Base-by-base conservation (phyloP, 2,888 invertebrate species). In the Congeria kusceri region DNA sequence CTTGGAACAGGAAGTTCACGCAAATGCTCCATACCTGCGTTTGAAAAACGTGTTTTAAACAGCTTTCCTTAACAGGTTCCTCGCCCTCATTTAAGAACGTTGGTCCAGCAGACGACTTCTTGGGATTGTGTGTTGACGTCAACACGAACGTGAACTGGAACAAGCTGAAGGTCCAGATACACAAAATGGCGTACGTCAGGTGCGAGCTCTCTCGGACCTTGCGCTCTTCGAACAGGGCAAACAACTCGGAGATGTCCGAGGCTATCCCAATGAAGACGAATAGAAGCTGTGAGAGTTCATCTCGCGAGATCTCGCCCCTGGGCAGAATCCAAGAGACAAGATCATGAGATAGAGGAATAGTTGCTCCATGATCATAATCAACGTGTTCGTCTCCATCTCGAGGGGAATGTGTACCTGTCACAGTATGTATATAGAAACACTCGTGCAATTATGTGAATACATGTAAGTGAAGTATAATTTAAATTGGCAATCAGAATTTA, bases 141-240 rank as follows among this genome's bases (percentile, higher is more conserved):
- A 89, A 69, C 9, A 89, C 87, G 27, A 98, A 97, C 20, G 90
- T 90, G 71, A 92, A 92, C 81, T 92, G 92, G 32, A 92, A 49
- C 47, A 92, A 69, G 62, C 91, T 91, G 67, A 91, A 77, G 3
- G 91, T 86, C 92, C 92, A 92, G 15, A 92, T 84, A n/a, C 87
- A 87, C 29, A 92, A 77, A 13, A 91, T 89, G 20, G 86, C 86
- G 65, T 88, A 91, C 3, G 97, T 94, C 23, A 96, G 95, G 0
- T 83, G 75, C 23, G 89, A 77, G 58, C 96, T 95, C 61, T 82
- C 58, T 1, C 85, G 76, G 11, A 89, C 87, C 27, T 69, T 66
- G 13, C 80, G 66, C 63, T 88, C 88, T 29, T 90, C 88, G 65
- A 89, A 88, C 29, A 90, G 69, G 7, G 86, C 87, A 53, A 90